Evolutionary conservation across 2,888 invertebrate genomes (phyloP).

Genomic region (Sympetrum striolatum): DNA sequence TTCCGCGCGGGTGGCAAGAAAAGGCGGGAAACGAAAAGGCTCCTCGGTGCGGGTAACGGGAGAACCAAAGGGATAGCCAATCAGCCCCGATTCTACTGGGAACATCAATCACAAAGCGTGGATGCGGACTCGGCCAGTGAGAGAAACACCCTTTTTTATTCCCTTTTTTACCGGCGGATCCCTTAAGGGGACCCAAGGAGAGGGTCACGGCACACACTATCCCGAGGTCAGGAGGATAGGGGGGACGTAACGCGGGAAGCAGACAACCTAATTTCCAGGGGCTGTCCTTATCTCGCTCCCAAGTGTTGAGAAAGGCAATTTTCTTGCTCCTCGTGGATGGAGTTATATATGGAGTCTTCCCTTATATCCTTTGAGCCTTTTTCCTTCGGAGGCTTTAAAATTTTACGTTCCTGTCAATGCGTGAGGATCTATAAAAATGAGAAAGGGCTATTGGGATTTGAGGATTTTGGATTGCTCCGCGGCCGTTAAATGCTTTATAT

Average conservation of each 20-base stretch:
- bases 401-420: background rate
- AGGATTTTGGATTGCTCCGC: background rate
- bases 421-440: background rate
- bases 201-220: background rate
- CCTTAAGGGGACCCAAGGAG: background rate
- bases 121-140: background rate
- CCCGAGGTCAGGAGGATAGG: background rate
- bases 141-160: background rate
- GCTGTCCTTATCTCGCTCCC: conserved; percentile 4
- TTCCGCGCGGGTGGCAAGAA: background rate
- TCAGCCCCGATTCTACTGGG: background rate
- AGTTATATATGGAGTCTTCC: conserved; percentile 12
- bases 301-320: conserved; percentile 36
- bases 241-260: background rate
- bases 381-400: background rate
- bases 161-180: background rate
- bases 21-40: background rate
- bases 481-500: background rate
- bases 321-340: background rate
- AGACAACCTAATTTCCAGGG: conserved; percentile 41
- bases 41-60: no score
- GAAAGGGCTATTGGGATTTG: background rate
- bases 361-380: background rate
- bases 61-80: background rate
- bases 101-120: background rate